phyloP scores from a whole-genome alignment of 37 sponge, comb jelly and placozoan species.

The Beroe ovata region DNA sequence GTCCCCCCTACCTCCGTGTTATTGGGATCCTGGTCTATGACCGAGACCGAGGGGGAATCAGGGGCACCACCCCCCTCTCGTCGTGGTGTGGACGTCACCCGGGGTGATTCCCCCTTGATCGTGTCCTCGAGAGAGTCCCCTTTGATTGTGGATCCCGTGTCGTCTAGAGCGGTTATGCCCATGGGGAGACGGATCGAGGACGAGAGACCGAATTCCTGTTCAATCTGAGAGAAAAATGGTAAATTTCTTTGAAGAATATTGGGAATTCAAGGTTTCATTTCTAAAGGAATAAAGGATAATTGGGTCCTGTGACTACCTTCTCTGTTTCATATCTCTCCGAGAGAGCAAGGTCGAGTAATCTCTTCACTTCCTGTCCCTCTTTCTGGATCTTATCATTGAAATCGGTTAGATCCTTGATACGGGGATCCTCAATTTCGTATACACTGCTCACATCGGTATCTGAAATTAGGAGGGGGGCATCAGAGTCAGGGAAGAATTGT shows the following conservation, averaged over 20 bases:
- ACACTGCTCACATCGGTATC: conserved; percentile 64
- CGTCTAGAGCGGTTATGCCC: conserved; percentile 58
- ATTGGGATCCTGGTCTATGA: conserved; percentile 8
- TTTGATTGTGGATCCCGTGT: conserved; percentile 43
- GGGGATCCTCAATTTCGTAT: conserved; percentile 11
- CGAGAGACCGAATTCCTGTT: conserved; percentile 41
- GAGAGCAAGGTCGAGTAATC: conserved; percentile 24
- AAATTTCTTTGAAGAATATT: no score
- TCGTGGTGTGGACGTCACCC: background rate
- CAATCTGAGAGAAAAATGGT: no score
- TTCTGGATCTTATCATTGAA: conserved; percentile 28
- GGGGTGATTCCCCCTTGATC: background rate
- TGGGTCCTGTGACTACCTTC: no score
- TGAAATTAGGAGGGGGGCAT: no score
- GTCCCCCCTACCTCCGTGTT: conserved; percentile 3
- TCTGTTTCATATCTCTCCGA: conserved; percentile 55
- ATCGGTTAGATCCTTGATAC: background rate
- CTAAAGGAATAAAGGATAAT: no score
- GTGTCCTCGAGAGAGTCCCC: background rate
- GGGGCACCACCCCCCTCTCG: background rate
- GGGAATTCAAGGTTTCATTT: no score
- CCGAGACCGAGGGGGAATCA: conserved; percentile 20
- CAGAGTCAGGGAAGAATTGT: no score
- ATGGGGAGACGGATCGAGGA: conserved; percentile 15
- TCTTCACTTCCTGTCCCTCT: conserved; percentile 41